Evolutionary conservation across 64 coral and sea anemone species (phyloP).

Genomic region (Montipora sp.): DNA sequence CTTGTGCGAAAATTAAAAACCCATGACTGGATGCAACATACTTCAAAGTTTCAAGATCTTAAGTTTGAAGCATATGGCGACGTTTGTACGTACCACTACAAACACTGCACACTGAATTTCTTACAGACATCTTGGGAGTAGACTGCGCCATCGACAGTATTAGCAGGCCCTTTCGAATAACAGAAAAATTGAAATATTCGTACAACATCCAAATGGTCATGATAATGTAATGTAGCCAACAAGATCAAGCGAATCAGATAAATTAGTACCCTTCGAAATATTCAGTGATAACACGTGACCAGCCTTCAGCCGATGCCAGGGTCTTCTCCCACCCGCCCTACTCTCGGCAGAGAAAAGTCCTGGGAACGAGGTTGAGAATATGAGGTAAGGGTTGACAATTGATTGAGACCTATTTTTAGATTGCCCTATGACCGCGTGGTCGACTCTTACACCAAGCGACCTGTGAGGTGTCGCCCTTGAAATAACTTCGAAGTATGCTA

Average conservation of each 20-base stretch:
- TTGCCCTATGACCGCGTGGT: background rate
- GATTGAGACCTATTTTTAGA: background rate
- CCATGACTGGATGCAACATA: too few species aligned
- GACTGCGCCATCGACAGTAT: too few species aligned
- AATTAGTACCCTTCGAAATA: background rate
- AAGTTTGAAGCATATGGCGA: too few species aligned
- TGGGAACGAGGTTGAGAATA: background rate
- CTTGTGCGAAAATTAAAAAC: too few species aligned
- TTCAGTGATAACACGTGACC: background rate
- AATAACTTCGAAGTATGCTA: background rate
- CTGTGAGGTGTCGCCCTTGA: background rate
- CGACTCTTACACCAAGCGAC: background rate
- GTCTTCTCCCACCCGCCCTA: background rate
- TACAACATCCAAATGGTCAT: background rate
- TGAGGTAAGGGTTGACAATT: background rate
- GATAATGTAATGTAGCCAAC: too few species aligned
- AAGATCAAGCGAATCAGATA: background rate
- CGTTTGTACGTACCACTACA: too few species aligned
- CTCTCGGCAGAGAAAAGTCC: background rate
- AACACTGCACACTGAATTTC: too few species aligned
- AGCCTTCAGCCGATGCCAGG: background rate
- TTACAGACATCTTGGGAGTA: too few species aligned
- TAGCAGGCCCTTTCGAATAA: background rate
- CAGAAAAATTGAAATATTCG: background rate
- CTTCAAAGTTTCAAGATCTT: too few species aligned